Evolutionary conservation across 2,888 invertebrate genomes (phyloP).

Genomic region (Halocaridina rubra): DNA sequence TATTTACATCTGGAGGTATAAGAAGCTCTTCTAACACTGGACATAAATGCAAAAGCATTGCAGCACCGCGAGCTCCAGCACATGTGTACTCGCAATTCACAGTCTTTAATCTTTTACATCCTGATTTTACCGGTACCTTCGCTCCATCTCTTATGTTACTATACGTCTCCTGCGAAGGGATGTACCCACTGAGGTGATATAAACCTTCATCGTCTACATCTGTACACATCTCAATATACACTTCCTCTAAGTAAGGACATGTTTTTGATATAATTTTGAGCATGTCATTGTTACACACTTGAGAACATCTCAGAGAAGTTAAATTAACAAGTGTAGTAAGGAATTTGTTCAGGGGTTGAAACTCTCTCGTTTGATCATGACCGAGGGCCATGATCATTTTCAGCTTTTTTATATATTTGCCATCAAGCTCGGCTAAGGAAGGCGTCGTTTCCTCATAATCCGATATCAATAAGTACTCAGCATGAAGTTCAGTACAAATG

Average conservation of each 20-base stretch:
- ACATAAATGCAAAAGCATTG: constrained; percentile 50
- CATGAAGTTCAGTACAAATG: constrained; percentile 41
- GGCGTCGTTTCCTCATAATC: constrained; percentile 19
- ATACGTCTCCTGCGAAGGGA: constrained; percentile 33
- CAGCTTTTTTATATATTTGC: constrained; percentile 17
- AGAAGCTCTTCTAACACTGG: constrained; percentile 42
- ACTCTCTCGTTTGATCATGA: not conserved
- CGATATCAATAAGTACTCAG: constrained; percentile 41
- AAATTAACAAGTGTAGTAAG: constrained; percentile 35
- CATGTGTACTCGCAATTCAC: constrained; percentile 48
- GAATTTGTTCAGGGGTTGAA: constrained; percentile 34
- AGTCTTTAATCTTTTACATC: constrained; percentile 42
- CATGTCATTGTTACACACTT: constrained; percentile 51
- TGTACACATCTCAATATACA: constrained; percentile 47
- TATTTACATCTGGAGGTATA: constrained; percentile 54
- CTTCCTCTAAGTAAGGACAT: constrained; percentile 49
- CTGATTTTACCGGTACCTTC: constrained; percentile 17
- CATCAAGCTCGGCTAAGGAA: constrained; percentile 11
- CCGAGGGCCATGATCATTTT: constrained; percentile 32
- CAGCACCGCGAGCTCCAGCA: constrained; percentile 44
- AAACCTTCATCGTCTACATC: constrained; percentile 52
- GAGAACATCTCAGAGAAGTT: constrained; percentile 42
- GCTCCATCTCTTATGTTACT: constrained; percentile 37
- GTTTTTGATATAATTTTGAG: constrained; percentile 41
- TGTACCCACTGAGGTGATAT: constrained; percentile 39